A percentile compares a stretch with the other conserved stretches of the same genome.
These are phyloP conservation scores for Drosophila quinaria DNA, from an alignment of 2,888 invertebrate species.

Conservation along the genomic window DNA sequence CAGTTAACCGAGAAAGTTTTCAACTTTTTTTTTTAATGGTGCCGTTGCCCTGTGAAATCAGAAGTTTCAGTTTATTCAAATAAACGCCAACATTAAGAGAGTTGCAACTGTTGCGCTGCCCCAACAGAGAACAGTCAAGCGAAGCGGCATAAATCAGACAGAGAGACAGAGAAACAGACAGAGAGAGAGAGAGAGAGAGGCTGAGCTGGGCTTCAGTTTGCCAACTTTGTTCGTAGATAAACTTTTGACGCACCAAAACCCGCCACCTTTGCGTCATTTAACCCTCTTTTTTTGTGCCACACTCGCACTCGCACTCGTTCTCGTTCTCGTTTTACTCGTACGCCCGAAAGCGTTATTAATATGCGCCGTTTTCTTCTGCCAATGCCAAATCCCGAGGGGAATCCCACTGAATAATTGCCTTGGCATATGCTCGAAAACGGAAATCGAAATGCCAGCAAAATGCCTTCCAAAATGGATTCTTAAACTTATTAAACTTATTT, in stretches of 20 bases:
- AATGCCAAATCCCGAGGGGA: conserved; percentile 51
- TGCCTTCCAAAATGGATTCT: neutral
- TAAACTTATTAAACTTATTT: conserved; percentile 10
- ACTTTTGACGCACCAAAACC: conserved; percentile 70
- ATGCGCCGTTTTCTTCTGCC: conserved; percentile 66
- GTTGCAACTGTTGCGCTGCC: conserved; percentile 75
- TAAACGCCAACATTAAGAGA: conserved; percentile 79
- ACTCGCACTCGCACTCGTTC: conserved; percentile 1
- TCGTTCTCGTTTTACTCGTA: neutral
- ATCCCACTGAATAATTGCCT: conserved; percentile 68
- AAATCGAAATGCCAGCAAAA: conserved; percentile 17
- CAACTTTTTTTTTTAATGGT: conserved; percentile 66
- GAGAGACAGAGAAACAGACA: neutral
- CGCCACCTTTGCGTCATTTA: conserved; percentile 69
- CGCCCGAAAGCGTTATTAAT: conserved; percentile 68
- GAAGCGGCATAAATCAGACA: conserved; percentile 72
- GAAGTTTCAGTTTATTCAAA: conserved; percentile 81
- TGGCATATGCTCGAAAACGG: conserved; percentile 55
- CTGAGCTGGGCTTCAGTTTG: conserved; percentile 36
- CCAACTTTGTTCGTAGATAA: conserved; percentile 72
- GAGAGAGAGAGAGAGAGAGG: neutral
- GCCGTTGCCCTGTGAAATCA: conserved; percentile 64
- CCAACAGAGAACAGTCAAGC: conserved; percentile 47
- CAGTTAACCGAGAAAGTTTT: conserved; percentile 80
- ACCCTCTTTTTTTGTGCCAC: conserved; percentile 64